Evolutionary conservation across 1,140 invertebrate genomes (phyloP), one percentile per base, ranked within the genome.

Genomic region (Cyrtorhinus lividipennis): DNA sequence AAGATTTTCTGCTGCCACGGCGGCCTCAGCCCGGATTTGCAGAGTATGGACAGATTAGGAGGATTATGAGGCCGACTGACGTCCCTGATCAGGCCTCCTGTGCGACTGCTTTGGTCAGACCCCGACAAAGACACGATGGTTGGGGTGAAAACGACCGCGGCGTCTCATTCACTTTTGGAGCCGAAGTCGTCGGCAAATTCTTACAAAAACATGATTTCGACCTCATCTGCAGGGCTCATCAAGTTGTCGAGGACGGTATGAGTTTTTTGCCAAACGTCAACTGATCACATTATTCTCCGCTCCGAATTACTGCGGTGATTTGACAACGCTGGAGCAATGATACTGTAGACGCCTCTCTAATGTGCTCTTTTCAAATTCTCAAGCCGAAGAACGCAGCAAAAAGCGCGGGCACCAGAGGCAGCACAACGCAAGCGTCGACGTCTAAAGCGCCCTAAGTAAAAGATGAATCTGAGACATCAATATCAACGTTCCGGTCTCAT

Each of bases 101-200:
- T 85, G 88, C 73, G 88, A 91, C 74, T 91, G 64, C 73, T 91
- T 2, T 91, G 88, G 88, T 90, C 87, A 3, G 88, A 89, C 74
- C 87, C 88, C 1, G 85, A 88, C 70, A 86, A 81, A 66, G 78
- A 82, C 64, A 80, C 77, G 1, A 78, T 79, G 83, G 83, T 24
- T 86, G 83, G 83, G 81, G 81, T 5, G 82, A 82, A 69, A 87
- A 86, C 68, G 86, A 88, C 69, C 77, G 86, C 64, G 86, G 86
- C 30, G 85, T 88, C 2, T 84, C 81, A 13, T 88, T 83, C 68
- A 83, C 81, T 18, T 86, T 86, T 72, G 84, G 84, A 67, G 79
- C 83, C 10, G 81, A 84, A 74, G 80, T 84, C 53, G 83, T 87
- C 38, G 76, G 79, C 53, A 84, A 85, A 73, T 88, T 88, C 75